A percentile compares a stretch with the other conserved stretches of the same genome.
Evolutionary conservation across 2,888 invertebrate species (phyloP).

Genomic region (Salpingus planirostris): DNA sequence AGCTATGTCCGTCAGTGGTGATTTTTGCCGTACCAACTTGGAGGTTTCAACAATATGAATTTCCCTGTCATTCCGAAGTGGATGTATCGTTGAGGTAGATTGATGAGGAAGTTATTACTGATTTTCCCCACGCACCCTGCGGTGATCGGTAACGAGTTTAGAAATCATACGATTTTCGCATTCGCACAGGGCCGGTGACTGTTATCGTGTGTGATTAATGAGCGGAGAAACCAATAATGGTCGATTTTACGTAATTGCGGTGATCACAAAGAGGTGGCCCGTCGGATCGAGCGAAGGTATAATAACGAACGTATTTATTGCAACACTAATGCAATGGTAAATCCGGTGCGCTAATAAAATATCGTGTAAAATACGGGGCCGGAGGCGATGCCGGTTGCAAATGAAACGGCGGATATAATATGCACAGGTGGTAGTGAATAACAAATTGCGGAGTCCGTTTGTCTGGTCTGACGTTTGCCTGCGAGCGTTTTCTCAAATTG

Average conservation of each 20-base stretch:
- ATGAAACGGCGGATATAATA: conserved; percentile 13
- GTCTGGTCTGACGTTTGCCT: conserved; percentile 12
- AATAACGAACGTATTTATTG: too few relatives aligned
- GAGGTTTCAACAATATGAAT: too few relatives aligned
- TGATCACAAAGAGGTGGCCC: conserved; percentile 2
- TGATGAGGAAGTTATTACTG: too few relatives aligned
- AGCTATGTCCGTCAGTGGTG: too few relatives aligned
- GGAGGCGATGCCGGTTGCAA: conserved; percentile 8
- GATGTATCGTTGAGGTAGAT: too few relatives aligned
- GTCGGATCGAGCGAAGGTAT: too few relatives aligned
- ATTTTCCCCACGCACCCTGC: too few relatives aligned
- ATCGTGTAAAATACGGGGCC: conserved; percentile 9
- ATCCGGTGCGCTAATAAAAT: conserved; percentile 14
- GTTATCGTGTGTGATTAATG: background rate
- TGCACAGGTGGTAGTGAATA: conserved; percentile 13
- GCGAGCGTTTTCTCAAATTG: too few relatives aligned
- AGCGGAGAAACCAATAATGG: background rate
- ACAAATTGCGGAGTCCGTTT: conserved; percentile 15
- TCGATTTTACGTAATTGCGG: background rate
- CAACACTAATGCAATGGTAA: conserved; percentile 8
- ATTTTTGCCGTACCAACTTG: too few relatives aligned
- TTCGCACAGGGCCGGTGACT: background rate
- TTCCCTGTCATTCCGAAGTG: too few relatives aligned
- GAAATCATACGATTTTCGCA: too few relatives aligned
- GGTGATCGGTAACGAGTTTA: too few relatives aligned